Base-by-base conservation (phyloP, 2,113 vertebrate species). In the Brienomyrus brachyistius region DNA sequence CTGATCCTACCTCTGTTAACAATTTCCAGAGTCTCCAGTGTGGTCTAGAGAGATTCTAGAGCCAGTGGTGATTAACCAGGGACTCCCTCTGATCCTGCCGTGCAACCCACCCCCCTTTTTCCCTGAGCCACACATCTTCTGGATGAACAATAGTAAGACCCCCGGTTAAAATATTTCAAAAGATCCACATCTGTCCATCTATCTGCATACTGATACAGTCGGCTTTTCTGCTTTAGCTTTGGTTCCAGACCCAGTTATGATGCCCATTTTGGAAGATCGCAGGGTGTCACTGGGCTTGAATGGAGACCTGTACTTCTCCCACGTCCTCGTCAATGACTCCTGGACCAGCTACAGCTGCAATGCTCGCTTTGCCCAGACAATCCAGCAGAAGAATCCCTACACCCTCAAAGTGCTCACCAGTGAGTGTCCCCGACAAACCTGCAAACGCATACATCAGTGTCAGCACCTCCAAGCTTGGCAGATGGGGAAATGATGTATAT, bases 361-460 rank as follows among this genome's bases (percentile, higher is more conserved):
- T 0, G 98, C 98, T 0, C 98, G 98, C 45, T 98, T 98, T 91
- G 98, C 97, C 85, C 98, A 99, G 91, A 97, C 97, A 94, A 99
- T 99, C 91, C 98, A 99, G 92, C 98, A 99, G 96, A 99, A 99
- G 92, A 98, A 97, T 91, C 97, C 98, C 0, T 97, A 97, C 91
- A 98, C 97, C 47, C 97, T 99, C 90, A 99, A 97, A 94, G 97
- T 99, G 91, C 95, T 98, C 51, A 98, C 97, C 94, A 98, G 98
- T 99, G 95, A 97, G 97, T 97, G 91, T 83, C n/a, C 19, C 4
- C 59, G 15, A 19, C 19, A 3, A 50, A 23, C 47, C 48, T 27
- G 15, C 23, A 27, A 15, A 80, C 2, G 17, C 23, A 43, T 19
- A 43, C 70, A 21, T 21, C 43, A 21, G 40, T 45, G 77, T 82